Base-by-base conservation (phyloP, 1,140 invertebrate species). In the Thaumatotibia leucotreta region DNA sequence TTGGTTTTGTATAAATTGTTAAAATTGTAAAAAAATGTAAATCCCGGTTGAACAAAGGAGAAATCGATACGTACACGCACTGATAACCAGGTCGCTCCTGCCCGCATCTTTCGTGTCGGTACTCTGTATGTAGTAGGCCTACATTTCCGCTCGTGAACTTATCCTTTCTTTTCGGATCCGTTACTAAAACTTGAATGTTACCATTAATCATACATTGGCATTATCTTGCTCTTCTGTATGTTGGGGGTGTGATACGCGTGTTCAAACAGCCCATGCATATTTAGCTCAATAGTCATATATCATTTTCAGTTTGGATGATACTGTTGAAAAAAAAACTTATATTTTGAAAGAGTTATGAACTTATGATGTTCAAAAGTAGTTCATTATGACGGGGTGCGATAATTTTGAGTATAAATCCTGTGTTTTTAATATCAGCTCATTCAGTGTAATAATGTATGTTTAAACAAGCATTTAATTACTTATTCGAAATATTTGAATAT, bases 131-230 rank as follows among this genome's bases (percentile, higher is more conserved):
- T 80, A 72, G 71, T 74, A 64, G 67, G 66, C 69, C 70, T 73
- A 77, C 73, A 73, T 73, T 77, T 76, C 65, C 67, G 31, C 65
- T 69, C 66, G 63, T 39, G 50, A 65, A 69, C 39, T 54, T 54
- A 65, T 22, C 68, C 61, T 74, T n/a, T 72, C 62, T 68, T 69
- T 73, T 68, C 33, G 64, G 66, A 70, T 72, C 50, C 66, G 66
- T 54, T 52, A 45, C 50, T 66, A 50, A 69, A 76, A 75, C 61
- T 75, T 78, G 64, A 66, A 35, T 69, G 66, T 69, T 64, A 64
- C 64, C 78, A 83, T 83, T 80, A 80, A 83, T 83, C 79, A 83
- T 75, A 75, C 35, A 79, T 73, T 70, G 67, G 70, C 69, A 73
- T 78, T 75, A 82, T 80, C 76, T 79, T 70, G 67, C 69, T 64